These are phyloP conservation scores for Falco punctatus DNA, from an alignment of 2,113 vertebrate species.

Conservation along the genomic window DNA sequence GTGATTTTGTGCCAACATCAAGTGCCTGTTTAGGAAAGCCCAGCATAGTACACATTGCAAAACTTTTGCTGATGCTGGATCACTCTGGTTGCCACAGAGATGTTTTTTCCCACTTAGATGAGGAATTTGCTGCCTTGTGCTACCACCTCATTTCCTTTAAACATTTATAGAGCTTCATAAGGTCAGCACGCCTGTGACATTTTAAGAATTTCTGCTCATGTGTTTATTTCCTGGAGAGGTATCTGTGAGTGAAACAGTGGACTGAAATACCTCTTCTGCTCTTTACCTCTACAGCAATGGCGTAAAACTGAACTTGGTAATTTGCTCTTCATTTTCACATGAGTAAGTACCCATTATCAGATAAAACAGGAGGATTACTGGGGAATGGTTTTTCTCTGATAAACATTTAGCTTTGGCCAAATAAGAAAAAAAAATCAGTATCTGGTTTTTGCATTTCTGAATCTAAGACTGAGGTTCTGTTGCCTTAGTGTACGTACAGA, in stretches of 20 bases:
- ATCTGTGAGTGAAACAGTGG: background rate
- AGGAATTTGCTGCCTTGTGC: background rate
- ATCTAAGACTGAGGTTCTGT: background rate
- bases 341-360: background rate
- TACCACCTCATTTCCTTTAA: background rate
- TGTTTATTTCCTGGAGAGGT: background rate
- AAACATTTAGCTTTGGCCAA: background rate
- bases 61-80: background rate
- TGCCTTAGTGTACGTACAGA: background rate
- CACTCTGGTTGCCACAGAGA: background rate
- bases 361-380: background rate
- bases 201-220: background rate
- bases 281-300: background rate
- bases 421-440: background rate
- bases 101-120: background rate
- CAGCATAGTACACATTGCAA: background rate
- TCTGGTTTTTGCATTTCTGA: background rate
- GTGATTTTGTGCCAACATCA: background rate
- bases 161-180: background rate
- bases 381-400: background rate
- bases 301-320: background rate
- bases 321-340: background rate
- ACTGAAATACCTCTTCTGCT: background rate
- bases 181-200: background rate
- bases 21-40: background rate